phyloP scores from a whole-genome alignment of 2,113 vertebrate species.

The Pseudopipra pipra region DNA sequence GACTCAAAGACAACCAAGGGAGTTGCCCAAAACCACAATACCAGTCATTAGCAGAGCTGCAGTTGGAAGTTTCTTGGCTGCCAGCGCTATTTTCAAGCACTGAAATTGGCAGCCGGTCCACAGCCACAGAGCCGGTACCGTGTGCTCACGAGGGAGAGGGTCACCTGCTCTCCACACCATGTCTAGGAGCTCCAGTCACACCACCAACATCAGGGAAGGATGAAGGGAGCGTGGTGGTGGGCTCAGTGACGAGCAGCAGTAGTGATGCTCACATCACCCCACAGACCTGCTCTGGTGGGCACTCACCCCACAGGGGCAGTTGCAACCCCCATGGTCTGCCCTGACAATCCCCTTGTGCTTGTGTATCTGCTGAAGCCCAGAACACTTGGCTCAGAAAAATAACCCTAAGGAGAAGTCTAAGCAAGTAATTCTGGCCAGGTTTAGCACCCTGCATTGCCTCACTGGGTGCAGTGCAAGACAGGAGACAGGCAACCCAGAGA shows the following conservation, averaged over 20 bases:
- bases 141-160: fast-evolving
- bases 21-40: slow-evolving; percentile 52
- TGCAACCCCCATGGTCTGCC: background rate
- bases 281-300: background rate
- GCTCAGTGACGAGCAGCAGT: background rate
- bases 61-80: slow-evolving; percentile 52
- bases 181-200: background rate
- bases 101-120: background rate
- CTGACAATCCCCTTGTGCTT: background rate
- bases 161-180: background rate
- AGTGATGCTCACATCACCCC: background rate
- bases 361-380: fast-evolving
- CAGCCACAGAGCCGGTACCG: background rate
- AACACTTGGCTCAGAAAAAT: background rate
- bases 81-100: background rate
- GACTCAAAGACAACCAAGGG: slow-evolving; percentile 51
- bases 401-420: background rate
- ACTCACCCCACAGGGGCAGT: background rate
- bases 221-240: background rate
- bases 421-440: background rate
- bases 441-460: background rate
- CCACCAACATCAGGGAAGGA: background rate
- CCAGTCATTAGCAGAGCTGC: slow-evolving; percentile 52
- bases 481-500: background rate
- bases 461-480: background rate